phyloP scores from a whole-genome alignment of 2,888 invertebrate genomes.

The Chloroclysta siterata region DNA sequence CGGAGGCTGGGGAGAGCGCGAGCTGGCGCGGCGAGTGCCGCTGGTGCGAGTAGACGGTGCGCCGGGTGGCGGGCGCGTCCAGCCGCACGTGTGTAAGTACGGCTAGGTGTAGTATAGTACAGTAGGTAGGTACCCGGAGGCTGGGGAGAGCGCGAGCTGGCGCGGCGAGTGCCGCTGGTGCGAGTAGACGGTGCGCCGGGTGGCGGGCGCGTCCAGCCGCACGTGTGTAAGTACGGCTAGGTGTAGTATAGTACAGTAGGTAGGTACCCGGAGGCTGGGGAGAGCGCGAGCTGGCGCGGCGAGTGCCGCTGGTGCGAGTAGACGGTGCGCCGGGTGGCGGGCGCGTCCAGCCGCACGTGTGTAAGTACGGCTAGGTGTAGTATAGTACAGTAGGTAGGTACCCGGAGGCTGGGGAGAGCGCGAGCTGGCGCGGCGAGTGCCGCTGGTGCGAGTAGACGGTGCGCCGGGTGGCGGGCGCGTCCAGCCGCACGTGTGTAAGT shows the following conservation, averaged over 20 bases:
- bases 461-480: slow-evolving; percentile 77
- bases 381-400: slow-evolving; percentile 45
- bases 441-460: slow-evolving; percentile 85
- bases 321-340: slow-evolving; percentile 81
- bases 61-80: slow-evolving; percentile 76
- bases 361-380: background rate
- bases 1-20: slow-evolving; percentile 87
- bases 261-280: slow-evolving; percentile 87
- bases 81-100: background rate
- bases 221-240: background rate
- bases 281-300: slow-evolving; percentile 86
- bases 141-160: slow-evolving; percentile 88
- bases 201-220: too few relatives aligned
- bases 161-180: slow-evolving; percentile 85
- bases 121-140: slow-evolving; percentile 79
- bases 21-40: slow-evolving; percentile 87
- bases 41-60: slow-evolving; percentile 85
- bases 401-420: slow-evolving; percentile 88
- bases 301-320: slow-evolving; percentile 86
- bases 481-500: background rate
- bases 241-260: background rate
- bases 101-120: background rate
- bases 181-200: slow-evolving; percentile 85
- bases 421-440: slow-evolving; percentile 86
- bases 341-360: too few relatives aligned